Percentiles rank a stretch among this genome's conserved stretches.
Conservation (phyloP, 2,888 invertebrate genomes). For the Acrobeloides nanus region DNA sequence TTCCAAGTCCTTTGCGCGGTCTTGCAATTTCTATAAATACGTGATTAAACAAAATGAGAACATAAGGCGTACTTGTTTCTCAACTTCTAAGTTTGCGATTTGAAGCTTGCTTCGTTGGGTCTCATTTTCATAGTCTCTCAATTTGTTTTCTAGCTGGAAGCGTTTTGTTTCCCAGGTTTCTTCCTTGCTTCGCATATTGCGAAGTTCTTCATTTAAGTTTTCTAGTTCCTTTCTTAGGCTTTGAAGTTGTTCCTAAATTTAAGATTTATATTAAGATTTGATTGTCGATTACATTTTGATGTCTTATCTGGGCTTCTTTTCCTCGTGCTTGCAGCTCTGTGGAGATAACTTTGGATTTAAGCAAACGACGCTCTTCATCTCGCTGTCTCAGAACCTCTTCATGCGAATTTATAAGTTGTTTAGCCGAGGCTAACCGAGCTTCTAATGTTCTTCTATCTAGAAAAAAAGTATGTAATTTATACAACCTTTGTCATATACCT, state of each 20-base stretch:
- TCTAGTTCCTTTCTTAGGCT: constrained; percentile 48
- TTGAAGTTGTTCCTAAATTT: constrained; percentile 47
- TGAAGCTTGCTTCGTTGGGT: constrained; percentile 37
- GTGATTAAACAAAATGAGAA: neutral
- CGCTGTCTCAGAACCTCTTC: constrained; percentile 50
- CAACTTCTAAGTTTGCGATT: constrained; percentile 42
- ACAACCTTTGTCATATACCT: constrained; percentile 19
- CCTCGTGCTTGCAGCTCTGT: constrained; percentile 50
- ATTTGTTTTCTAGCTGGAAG: constrained; percentile 42
- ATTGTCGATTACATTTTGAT: constrained; percentile 34
- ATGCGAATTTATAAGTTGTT: constrained; percentile 46
- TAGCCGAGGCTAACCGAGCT: constrained; percentile 42
- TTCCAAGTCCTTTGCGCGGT: constrained; percentile 48
- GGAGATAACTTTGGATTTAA: constrained; percentile 52
- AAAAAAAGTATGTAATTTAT: constrained; percentile 8
- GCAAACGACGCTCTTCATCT: constrained; percentile 49
- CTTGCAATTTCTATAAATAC: constrained; percentile 28
- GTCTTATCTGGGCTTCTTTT: constrained; percentile 51
- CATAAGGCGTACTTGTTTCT: constrained; percentile 25
- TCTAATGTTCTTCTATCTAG: constrained; percentile 48
- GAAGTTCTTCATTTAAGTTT: constrained; percentile 44
- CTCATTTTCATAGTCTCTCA: constrained; percentile 47
- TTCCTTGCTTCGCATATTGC: constrained; percentile 43
- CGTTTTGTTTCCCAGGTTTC: constrained; percentile 44
- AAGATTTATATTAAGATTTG: neutral